phyloP scores from a whole-genome alignment of 2,888 invertebrate species.

The Mechanitis messenoides region DNA sequence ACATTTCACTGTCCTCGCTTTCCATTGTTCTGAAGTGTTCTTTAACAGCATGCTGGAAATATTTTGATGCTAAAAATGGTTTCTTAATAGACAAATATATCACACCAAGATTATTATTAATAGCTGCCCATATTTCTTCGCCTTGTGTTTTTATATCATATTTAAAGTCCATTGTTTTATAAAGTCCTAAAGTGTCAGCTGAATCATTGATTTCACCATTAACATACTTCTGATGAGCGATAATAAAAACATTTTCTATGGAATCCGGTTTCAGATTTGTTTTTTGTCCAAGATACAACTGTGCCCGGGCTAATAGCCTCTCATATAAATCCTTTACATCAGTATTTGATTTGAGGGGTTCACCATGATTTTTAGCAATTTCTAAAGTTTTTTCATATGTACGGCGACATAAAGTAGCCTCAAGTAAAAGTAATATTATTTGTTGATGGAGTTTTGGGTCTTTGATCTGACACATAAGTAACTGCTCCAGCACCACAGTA shows the following conservation, averaged over 20 bases:
- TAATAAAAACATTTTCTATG: constrained; percentile 66
- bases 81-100: constrained; percentile 88
- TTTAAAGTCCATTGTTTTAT: constrained; percentile 55
- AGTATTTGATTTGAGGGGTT: constrained; percentile 50
- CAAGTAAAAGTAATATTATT: constrained; percentile 58
- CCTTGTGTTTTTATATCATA: constrained; percentile 64
- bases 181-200: constrained; percentile 56
- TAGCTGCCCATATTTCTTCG: constrained; percentile 71
- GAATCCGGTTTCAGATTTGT: constrained; percentile 52
- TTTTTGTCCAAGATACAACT: constrained; percentile 52
- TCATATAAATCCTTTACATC: constrained; percentile 58
- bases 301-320: constrained; percentile 60
- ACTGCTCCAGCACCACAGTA: constrained; percentile 58
- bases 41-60: constrained; percentile 86
- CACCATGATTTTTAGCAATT: constrained; percentile 56
- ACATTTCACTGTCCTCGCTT: constrained; percentile 58
- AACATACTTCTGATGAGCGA: constrained; percentile 65
- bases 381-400: constrained; percentile 64
- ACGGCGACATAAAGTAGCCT: constrained; percentile 63
- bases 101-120: constrained; percentile 89
- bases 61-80: constrained; percentile 86
- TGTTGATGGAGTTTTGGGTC: constrained; percentile 58
- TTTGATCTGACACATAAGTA: constrained; percentile 58
- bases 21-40: constrained; percentile 78
- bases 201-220: constrained; percentile 66